Evolutionary conservation across 2,888 invertebrate species (phyloP).

Genomic region (Pollenia labialis): DNA sequence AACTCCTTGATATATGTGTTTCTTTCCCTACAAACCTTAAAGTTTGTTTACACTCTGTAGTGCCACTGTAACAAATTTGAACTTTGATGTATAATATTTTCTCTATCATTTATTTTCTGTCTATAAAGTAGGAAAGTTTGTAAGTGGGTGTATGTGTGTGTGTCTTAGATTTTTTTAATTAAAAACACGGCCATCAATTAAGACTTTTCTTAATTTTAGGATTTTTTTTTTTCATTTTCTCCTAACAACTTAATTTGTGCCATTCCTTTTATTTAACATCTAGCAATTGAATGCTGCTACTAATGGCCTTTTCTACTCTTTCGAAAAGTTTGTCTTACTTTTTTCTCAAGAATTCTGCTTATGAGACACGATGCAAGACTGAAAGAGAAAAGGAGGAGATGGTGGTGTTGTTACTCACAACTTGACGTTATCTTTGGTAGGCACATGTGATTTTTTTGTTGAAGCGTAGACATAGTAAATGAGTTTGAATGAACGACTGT

Average conservation of each 20-base stretch:
- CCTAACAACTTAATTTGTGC: constrained; percentile 63
- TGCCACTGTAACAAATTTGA: constrained; percentile 42
- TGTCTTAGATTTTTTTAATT: constrained; percentile 71
- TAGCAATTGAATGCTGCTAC: constrained; percentile 40
- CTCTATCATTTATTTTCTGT: constrained; percentile 60
- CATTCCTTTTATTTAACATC: constrained; percentile 37
- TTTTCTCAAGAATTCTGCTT: not conserved
- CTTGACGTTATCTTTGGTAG: constrained; percentile 60
- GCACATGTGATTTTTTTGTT: constrained; percentile 50
- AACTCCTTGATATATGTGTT: too few species aligned
- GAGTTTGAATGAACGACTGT: not conserved
- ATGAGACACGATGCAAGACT: not conserved
- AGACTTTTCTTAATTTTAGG: constrained; percentile 53
- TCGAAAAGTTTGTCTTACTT: constrained; percentile 15
- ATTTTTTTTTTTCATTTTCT: constrained; percentile 29
- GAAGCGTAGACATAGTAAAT: constrained; percentile 33
- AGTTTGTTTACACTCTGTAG: not conserved
- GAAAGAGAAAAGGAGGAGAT: not conserved
- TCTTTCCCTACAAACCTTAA: too few species aligned
- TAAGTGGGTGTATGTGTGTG: constrained; percentile 36
- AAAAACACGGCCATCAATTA: constrained; percentile 76
- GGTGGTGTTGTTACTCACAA: not conserved
- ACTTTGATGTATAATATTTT: constrained; percentile 63
- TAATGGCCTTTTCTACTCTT: constrained; percentile 53
- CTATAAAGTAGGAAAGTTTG: constrained; percentile 21